These are phyloP conservation scores for Penelope pileata DNA, from an alignment of 2,113 vertebrate genomes.

Conservation along the genomic window DNA sequence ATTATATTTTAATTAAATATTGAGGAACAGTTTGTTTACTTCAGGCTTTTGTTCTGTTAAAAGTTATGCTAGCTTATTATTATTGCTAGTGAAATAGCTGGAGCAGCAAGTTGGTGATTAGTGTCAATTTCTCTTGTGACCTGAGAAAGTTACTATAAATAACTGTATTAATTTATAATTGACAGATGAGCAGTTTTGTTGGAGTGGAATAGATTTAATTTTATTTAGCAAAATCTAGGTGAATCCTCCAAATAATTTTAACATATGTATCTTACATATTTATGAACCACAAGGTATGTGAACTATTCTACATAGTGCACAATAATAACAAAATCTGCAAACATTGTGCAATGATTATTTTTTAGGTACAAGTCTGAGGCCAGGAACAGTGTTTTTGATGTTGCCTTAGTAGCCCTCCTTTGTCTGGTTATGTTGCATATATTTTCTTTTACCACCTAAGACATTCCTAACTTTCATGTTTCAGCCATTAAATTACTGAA, in stretches of 20 bases:
- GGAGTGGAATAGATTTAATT: background rate
- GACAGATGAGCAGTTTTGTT: background rate
- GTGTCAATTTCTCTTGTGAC: constrained; percentile 10
- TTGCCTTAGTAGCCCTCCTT: constrained; percentile 15
- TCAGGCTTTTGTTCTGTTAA: background rate
- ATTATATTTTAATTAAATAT: constrained; percentile 49
- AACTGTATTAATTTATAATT: background rate
- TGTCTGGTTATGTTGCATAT: background rate
- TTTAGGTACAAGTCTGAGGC: background rate
- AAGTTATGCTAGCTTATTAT: background rate
- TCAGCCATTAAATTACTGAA: constrained; percentile 46
- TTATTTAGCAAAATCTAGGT: background rate
- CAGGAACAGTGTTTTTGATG: background rate
- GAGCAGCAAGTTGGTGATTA: constrained; percentile 23
- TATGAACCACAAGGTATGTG: background rate
- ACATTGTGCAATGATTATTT: background rate
- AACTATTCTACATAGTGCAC: background rate
- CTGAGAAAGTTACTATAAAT: background rate
- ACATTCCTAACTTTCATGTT: constrained; percentile 48
- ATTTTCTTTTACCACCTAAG: constrained; percentile 1
- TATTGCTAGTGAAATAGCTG: constrained; percentile 10
- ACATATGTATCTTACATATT: background rate
- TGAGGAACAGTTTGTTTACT: constrained; percentile 23
- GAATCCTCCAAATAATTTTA: background rate
- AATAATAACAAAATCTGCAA: background rate